Percentiles rank a stretch among this genome's conserved stretches.
Evolutionary conservation across 2,888 invertebrate species (phyloP).

Genomic region (Brachyopa scutellaris): DNA sequence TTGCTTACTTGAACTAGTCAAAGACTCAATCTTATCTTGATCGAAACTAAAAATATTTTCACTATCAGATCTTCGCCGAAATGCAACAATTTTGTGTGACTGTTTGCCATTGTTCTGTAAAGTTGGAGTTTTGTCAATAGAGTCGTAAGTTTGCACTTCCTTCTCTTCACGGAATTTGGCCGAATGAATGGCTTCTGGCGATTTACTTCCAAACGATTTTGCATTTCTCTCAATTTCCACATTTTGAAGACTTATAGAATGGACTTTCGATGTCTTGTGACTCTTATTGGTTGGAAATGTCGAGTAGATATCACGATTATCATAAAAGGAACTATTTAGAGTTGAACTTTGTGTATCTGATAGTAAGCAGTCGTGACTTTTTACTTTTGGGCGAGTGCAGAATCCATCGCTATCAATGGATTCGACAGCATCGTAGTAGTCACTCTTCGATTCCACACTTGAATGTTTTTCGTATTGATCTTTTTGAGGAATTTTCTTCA

Average conservation of each 20-base stretch:
- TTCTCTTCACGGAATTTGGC: slow-evolving; percentile 78
- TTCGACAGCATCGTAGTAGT: slow-evolving; percentile 86
- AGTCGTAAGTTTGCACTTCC: slow-evolving; percentile 79
- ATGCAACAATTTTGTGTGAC: slow-evolving; percentile 80
- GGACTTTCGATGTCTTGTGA: slow-evolving; percentile 85
- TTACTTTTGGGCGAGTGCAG: slow-evolving; percentile 81
- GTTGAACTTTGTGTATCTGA: slow-evolving; percentile 82
- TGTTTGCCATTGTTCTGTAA: slow-evolving; percentile 77
- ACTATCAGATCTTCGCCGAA: slow-evolving; percentile 87
- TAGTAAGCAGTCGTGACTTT: slow-evolving; percentile 85
- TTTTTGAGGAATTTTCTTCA: slow-evolving; percentile 79
- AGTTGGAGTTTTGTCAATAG: slow-evolving; percentile 77
- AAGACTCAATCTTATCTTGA: slow-evolving; percentile 88
- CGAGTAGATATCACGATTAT: slow-evolving; percentile 85
- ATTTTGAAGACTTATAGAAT: slow-evolving; percentile 87
- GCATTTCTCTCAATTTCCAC: slow-evolving; percentile 86
- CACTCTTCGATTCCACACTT: slow-evolving; percentile 88
- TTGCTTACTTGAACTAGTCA: slow-evolving; percentile 83
- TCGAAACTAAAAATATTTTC: slow-evolving; percentile 89
- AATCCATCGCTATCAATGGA: slow-evolving; percentile 75
- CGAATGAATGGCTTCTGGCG: slow-evolving; percentile 77
- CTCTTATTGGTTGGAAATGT: slow-evolving; percentile 85
- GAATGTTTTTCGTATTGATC: slow-evolving; percentile 84
- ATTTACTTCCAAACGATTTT: slow-evolving; percentile 79
- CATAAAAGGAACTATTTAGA: slow-evolving; percentile 82